A percentile compares a stretch with the other conserved stretches of the same genome.
Conservation (phyloP, 2,888 invertebrate species). For the Diaprepes abbreviatus region DNA sequence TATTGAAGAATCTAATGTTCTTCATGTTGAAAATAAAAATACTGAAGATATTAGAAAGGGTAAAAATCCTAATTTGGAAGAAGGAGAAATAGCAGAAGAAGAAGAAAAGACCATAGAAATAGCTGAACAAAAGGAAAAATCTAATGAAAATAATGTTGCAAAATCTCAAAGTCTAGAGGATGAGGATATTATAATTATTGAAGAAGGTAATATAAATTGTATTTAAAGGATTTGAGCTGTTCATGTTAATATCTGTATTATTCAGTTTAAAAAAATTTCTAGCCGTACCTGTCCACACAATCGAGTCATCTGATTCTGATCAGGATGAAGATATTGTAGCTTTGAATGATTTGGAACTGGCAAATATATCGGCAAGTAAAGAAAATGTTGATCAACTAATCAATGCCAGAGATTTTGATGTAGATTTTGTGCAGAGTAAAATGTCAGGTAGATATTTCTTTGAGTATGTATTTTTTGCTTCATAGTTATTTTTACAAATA, state of each 20-base stretch:
- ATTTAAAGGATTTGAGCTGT: slow-evolving; percentile 10
- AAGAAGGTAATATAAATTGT: slow-evolving; percentile 26
- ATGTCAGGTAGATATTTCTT: slow-evolving; percentile 76
- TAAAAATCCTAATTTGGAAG: neutral
- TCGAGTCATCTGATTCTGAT: slow-evolving; percentile 50
- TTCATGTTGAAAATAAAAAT: neutral
- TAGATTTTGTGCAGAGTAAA: slow-evolving; percentile 73
- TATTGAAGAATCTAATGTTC: slow-evolving; percentile 24
- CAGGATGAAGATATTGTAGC: slow-evolving; percentile 43
- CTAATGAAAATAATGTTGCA: slow-evolving; percentile 3
- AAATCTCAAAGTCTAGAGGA: slow-evolving; percentile 8
- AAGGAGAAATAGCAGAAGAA: neutral
- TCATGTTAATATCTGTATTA: too few species aligned
- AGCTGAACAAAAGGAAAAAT: neutral
- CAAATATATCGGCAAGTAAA: slow-evolving; percentile 40
- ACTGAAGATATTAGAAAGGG: neutral
- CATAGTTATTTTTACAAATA: too few species aligned
- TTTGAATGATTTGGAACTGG: slow-evolving; percentile 50
- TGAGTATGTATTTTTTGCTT: too few species aligned
- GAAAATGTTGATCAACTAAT: slow-evolving; percentile 3
- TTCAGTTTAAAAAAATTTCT: neutral
- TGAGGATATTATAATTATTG: slow-evolving; percentile 40
- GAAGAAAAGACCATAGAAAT: too few species aligned
- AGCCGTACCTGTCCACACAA: slow-evolving; percentile 29
- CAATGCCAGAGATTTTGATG: slow-evolving; percentile 31